phyloP scores from a whole-genome alignment of 2,797 vertebrate genomes.

The Sparidentex hasta region DNA sequence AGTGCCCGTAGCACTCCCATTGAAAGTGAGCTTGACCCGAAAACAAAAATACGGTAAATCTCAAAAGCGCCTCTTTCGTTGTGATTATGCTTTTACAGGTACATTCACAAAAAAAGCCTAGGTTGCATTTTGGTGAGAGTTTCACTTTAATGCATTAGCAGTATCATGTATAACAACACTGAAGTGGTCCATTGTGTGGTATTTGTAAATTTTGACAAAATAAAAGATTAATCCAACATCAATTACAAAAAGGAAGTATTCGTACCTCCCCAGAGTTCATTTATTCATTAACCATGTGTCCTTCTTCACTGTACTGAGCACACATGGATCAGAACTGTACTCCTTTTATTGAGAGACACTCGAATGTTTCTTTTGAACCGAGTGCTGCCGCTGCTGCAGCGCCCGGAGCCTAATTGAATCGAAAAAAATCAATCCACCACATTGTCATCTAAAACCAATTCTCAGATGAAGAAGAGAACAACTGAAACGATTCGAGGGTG shows the following conservation, averaged over 20 bases:
- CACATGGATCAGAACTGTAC: neutral
- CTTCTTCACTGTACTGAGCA: neutral
- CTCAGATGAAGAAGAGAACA: constrained; percentile 8
- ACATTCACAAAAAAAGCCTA: too few species aligned
- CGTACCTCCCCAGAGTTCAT: neutral
- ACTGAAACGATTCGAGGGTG: constrained; percentile 5
- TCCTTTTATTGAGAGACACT: neutral
- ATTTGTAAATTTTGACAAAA: neutral
- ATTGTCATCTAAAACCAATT: constrained; percentile 5
- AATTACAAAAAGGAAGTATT: neutral
- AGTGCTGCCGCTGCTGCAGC: neutral
- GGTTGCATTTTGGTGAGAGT: too few species aligned
- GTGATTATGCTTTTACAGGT: too few species aligned
- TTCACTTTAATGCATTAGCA: neutral
- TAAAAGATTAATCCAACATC: neutral
- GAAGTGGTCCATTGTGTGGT: neutral
- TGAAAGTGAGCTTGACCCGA: too few species aligned
- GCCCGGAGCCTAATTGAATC: neutral
- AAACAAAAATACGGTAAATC: too few species aligned
- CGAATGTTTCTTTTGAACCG: neutral
- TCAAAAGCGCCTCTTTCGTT: too few species aligned
- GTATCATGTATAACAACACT: neutral
- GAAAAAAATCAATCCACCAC: constrained; percentile 9
- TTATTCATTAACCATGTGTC: too few species aligned
- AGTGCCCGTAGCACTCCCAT: too few species aligned